phyloP scores from a whole-genome alignment of 1,140 invertebrate genomes.

The Drosophila repleta region DNA sequence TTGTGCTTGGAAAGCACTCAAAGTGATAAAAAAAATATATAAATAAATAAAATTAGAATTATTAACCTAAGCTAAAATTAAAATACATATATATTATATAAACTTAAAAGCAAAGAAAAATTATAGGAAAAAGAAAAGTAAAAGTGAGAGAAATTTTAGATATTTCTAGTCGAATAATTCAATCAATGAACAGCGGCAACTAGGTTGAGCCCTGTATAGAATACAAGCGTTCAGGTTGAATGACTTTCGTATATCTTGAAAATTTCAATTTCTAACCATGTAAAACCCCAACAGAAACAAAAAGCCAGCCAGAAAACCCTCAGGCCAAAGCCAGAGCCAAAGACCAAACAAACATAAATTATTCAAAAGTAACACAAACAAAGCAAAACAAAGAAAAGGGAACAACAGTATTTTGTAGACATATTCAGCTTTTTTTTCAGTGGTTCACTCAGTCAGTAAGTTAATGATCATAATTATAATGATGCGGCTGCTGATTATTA shows the following conservation, averaged over 20 bases:
- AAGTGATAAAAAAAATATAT: no score
- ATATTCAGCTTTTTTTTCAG: slow-evolving; percentile 29
- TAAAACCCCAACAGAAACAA: neutral
- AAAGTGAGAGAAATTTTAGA: slow-evolving; percentile 1
- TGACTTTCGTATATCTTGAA: slow-evolving; percentile 58
- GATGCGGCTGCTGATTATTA: slow-evolving; percentile 59
- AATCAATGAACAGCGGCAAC: slow-evolving; percentile 46
- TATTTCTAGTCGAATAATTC: slow-evolving; percentile 15
- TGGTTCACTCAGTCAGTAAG: slow-evolving; percentile 68
- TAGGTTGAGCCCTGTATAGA: slow-evolving; percentile 40
- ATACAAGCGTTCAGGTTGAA: slow-evolving; percentile 66
- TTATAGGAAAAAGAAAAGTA: no score
- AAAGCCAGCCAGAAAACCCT: slow-evolving; percentile 16
- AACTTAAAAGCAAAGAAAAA: slow-evolving; percentile 19
- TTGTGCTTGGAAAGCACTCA: no score
- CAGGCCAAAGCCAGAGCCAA: slow-evolving; percentile 14
- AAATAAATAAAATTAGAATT: neutral
- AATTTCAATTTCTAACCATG: slow-evolving; percentile 74
- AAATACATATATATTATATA: slow-evolving; percentile 61
- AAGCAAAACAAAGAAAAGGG: slow-evolving; percentile 15
- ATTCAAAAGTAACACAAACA: slow-evolving; percentile 37
- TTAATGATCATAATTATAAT: slow-evolving; percentile 74
- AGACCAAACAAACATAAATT: slow-evolving; percentile 47
- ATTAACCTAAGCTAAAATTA: neutral
- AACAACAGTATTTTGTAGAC: slow-evolving; percentile 25